Percentiles rank a stretch among this genome's conserved stretches.
Evolutionary conservation across 2,113 vertebrate species (phyloP).

Genomic region (Corapipo altera): DNA sequence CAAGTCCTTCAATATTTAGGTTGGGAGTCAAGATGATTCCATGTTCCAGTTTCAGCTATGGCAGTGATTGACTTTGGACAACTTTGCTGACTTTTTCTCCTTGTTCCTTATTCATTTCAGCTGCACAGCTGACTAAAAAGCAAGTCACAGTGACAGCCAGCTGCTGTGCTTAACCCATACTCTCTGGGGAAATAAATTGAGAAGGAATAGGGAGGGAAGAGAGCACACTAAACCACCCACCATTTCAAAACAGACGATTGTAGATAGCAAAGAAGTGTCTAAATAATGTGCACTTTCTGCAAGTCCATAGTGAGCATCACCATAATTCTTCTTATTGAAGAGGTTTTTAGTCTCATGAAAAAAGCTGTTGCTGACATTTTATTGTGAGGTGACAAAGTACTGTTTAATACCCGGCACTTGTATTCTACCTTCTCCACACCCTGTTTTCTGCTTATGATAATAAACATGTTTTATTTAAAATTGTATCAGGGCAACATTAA

Average conservation of each 20-base stretch:
- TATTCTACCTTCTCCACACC: not conserved
- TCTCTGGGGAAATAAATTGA: constrained; percentile 44
- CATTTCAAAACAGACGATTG: not conserved
- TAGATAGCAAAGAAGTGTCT: not conserved
- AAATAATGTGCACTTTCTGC: not conserved
- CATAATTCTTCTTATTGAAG: not conserved
- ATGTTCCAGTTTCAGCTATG: not conserved
- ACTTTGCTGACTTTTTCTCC: constrained; percentile 30
- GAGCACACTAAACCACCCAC: not conserved
- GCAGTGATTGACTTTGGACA: constrained; percentile 12
- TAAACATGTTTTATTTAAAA: not conserved
- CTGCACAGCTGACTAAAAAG: constrained; percentile 27
- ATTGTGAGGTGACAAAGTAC: not conserved
- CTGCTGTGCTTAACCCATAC: not conserved
- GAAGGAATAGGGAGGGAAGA: not conserved
- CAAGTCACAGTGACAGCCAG: constrained; percentile 47
- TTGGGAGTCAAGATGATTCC: not conserved
- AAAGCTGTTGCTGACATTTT: not conserved
- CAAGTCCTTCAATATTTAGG: not conserved
- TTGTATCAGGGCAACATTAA: not conserved
- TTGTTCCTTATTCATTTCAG: constrained; percentile 51
- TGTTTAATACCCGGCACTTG: not conserved
- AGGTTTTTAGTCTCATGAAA: not conserved
- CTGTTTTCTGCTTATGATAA: not conserved
- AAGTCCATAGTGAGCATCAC: not conserved